Evolutionary conservation across 2,113 vertebrate genomes (phyloP), one percentile per base, ranked within the genome.

Genomic region (Gila orcuttii): DNA sequence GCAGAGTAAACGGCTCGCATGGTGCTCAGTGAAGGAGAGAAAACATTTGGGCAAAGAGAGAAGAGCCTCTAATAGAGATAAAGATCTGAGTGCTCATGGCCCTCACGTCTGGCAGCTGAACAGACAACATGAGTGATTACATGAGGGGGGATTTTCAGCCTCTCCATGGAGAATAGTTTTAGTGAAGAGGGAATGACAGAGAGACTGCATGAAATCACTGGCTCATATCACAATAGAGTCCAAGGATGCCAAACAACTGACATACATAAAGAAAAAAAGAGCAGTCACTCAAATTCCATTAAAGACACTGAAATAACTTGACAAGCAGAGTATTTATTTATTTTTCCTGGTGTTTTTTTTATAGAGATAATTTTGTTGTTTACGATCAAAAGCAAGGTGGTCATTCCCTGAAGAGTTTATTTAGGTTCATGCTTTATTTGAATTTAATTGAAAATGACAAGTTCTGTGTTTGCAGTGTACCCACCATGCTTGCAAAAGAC

Each of bases 111-210:
- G 86, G 86, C 82, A 84, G 64, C 62, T 78, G 74, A 87, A 87
- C 86, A 87, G 86, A 87, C 74, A 83, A 78, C 64, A 87, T 87
- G 86, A 87, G 66, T 84, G 86, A 84, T 83, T 62, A 45, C 66
- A 73, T 23, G 57, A 57, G 50, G 21, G 52, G 60, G 82, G 55
- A 33, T 28, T 79, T 33, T 25, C 66, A 84, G 39, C 66, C n/a
- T 17, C 42, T 80, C 64, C 55, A 28, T 33, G 82, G 76, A 80
- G 28, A 84, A 74, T n/a, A 60, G 82, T 68, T 66, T 15, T 47
- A 21, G 64, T 39, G 28, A 84, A 79, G 74, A 69, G 50, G 42
- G 82, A 71, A 75, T 69, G 31, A 75, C 31, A 80, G 45, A 69
- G 45, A 82, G 69, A 28, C 52, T 23, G 79, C 55, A 66, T 60